These are phyloP conservation scores for Hylaeus volcanicus DNA, from an alignment of 1,140 invertebrate genomes.

Conservation along the genomic window DNA sequence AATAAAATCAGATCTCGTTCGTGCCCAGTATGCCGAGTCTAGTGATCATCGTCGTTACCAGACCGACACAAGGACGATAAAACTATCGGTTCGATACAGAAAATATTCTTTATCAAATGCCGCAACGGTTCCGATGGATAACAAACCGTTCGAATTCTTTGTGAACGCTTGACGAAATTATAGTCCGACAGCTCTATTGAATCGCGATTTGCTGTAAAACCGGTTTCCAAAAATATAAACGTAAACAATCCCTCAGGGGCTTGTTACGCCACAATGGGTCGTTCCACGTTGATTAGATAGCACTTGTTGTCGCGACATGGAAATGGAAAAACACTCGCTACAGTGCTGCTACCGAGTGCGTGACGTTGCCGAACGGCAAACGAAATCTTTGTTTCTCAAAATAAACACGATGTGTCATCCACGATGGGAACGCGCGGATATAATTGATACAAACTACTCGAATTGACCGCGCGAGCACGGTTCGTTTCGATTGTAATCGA, in stretches of 20 bases:
- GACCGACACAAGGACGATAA: too few species aligned
- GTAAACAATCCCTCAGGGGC: neutral
- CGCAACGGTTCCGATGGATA: too few species aligned
- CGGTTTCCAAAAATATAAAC: neutral
- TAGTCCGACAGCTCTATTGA: too few species aligned
- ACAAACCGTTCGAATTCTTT: neutral
- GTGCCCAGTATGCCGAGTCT: too few species aligned
- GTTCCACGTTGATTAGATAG: slow-evolving; percentile 5
- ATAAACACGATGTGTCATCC: neutral
- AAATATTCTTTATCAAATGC: too few species aligned
- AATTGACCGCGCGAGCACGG: too few species aligned
- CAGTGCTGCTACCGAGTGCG: neutral
- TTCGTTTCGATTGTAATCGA: neutral
- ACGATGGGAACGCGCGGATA: neutral
- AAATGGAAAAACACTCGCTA: slow-evolving; percentile 22
- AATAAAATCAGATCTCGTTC: too few species aligned
- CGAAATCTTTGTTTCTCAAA: neutral
- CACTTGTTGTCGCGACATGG: neutral
- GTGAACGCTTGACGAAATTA: too few species aligned
- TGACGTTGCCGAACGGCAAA: too few species aligned
- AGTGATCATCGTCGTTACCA: too few species aligned
- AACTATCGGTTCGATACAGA: too few species aligned
- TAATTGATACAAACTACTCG: neutral
- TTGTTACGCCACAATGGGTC: neutral
- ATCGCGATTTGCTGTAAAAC: too few species aligned